Conservation (phyloP, 2,797 vertebrate genomes). For the Acanthurus leucopareius region DNA sequence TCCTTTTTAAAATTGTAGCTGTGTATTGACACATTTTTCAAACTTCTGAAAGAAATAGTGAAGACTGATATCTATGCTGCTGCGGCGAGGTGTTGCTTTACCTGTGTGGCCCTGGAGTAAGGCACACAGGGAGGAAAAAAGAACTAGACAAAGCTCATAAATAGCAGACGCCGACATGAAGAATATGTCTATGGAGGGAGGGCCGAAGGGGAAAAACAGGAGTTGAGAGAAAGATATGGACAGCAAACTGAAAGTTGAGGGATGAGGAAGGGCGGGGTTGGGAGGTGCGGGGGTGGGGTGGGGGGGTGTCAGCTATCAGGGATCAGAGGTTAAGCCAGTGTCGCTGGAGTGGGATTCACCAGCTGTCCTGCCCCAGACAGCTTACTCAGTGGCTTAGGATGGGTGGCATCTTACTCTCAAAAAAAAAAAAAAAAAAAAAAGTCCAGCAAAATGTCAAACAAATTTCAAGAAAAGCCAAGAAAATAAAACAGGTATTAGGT, state of each 20-base stretch:
- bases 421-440: not conserved
- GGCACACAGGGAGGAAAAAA: not conserved
- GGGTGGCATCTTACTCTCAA: conserved; percentile 20
- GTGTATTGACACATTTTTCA: not conserved
- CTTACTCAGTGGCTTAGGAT: conserved; percentile 42
- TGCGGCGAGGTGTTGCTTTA: not conserved
- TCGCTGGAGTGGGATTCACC: conserved; percentile 61
- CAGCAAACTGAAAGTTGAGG: conserved; percentile 40
- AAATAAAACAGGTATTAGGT: not conserved
- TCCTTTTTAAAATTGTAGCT: not conserved
- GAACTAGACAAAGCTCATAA: not conserved
- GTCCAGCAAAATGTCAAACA: conserved; percentile 35
- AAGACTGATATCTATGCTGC: not conserved
- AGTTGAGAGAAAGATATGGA: conserved; percentile 4
- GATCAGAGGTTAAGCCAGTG: conserved; percentile 79
- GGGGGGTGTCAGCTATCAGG: conserved; percentile 52
- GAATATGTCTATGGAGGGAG: not conserved
- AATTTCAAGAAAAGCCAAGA: conserved; percentile 30
- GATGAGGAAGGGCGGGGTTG: conserved; percentile 3
- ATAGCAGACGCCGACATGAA: not conserved
- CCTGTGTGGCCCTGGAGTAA: not conserved
- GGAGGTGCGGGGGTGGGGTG: conserved; percentile 32
- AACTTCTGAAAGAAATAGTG: not conserved
- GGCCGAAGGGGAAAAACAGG: conserved; percentile 1
- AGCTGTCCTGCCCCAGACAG: conserved; percentile 53